phyloP scores from a whole-genome alignment of 2,888 invertebrate genomes.

The Drosophila multiciliata region DNA sequence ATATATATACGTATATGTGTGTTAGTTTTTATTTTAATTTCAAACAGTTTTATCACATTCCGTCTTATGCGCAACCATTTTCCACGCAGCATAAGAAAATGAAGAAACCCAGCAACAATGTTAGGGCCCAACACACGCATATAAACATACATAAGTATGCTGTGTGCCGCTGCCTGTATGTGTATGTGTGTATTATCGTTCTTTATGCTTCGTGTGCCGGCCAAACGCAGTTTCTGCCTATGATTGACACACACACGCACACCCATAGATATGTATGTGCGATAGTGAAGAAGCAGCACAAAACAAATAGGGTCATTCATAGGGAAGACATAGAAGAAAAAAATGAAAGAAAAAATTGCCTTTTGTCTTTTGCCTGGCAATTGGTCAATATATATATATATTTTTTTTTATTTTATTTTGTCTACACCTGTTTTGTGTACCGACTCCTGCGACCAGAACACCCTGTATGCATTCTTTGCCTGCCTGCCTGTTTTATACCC shows the following conservation, averaged over 20 bases:
- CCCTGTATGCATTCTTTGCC: conserved; percentile 57
- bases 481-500: conserved; percentile 4
- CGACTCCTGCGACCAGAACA: conserved; percentile 42
- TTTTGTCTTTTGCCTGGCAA: conserved; percentile 43
- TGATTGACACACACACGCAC: conserved; percentile 54
- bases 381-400: conserved; percentile 27
- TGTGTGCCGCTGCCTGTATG: conserved; percentile 18
- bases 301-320: conserved; percentile 74
- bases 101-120: conserved; percentile 43
- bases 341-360: conserved; percentile 24
- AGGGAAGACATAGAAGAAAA: conserved; percentile 20
- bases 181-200: conserved; percentile 64
- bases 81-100: conserved; percentile 55
- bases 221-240: conserved; percentile 58
- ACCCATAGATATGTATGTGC: conserved; percentile 48
- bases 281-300: conserved; percentile 36
- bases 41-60: conserved; percentile 46
- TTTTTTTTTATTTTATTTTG: conserved; percentile 10
- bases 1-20: not conserved
- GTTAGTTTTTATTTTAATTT: conserved; percentile 32
- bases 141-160: conserved; percentile 22
- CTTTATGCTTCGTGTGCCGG: conserved; percentile 72
- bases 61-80: conserved; percentile 63
- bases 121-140: conserved; percentile 42
- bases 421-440: conserved; percentile 59